These are phyloP conservation scores for Delphinapterus leucas DNA, from an alignment of 2,113 vertebrate genomes.

Conservation along the genomic window DNA sequence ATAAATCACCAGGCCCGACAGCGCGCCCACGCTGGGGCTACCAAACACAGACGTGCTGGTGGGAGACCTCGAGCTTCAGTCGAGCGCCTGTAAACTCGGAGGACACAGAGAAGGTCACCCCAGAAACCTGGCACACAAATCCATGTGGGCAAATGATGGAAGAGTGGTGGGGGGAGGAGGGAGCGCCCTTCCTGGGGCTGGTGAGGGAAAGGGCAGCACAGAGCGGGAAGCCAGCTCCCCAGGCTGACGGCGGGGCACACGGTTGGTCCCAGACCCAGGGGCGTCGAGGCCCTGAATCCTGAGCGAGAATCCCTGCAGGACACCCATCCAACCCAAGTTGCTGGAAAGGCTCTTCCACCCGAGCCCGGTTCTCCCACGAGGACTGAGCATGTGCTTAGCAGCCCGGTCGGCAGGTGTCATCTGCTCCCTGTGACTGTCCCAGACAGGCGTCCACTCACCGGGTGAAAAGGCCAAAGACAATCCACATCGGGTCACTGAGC, in stretches of 20 bases:
- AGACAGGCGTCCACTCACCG: neutral
- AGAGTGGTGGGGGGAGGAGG: neutral
- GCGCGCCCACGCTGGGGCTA: neutral
- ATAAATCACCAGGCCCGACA: neutral
- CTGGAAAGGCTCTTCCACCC: neutral
- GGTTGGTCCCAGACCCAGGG: neutral
- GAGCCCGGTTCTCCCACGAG: neutral
- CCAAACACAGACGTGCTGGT: neutral
- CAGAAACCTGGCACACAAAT: neutral
- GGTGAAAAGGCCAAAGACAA: neutral
- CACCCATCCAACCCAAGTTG: accelerated
- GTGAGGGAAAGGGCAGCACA: neutral
- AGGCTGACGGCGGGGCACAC: neutral
- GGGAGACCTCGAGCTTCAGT: neutral
- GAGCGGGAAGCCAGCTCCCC: neutral
- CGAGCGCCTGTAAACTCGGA: neutral
- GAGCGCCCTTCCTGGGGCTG: neutral
- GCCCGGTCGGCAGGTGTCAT: neutral
- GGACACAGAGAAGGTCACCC: neutral
- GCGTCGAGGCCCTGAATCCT: neutral
- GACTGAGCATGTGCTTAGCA: neutral
- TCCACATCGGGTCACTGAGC: neutral
- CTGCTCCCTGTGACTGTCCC: neutral
- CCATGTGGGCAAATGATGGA: neutral
- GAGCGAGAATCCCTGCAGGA: neutral